Base-by-base conservation (phyloP, 2,797 vertebrate species). In the Eleutherodactylus coqui region DNA sequence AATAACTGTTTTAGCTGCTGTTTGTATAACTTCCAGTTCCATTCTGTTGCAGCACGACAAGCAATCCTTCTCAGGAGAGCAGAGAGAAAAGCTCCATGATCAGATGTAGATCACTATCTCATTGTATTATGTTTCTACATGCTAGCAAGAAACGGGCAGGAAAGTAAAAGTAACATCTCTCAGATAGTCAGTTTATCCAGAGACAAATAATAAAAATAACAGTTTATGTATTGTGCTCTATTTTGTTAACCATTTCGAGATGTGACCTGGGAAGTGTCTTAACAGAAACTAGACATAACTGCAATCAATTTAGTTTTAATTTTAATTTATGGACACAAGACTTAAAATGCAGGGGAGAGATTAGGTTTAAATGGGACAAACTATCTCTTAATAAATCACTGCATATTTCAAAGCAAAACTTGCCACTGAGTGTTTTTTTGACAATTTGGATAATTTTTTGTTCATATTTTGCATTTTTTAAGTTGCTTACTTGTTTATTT, bases 31-130 rank as follows among this genome's bases (percentile, higher is more conserved):
- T 78, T 78, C 21, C 24, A 53, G 41, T 38, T 62, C 16, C 29
- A n/a, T 38, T 76, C 41, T 75, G 69, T 14, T n/a, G 7, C 29
- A 32, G 14, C n/a, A 67, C 41, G 8, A 67, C 29, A 77, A 36
- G 55, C 32, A 29, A 78, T 78, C 32, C 45, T 43, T 67, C 60
- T 78, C 36, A 38, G 43, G 55, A 19, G 72, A 64, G 53, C 16
- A 76, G 32, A 76, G 19, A 75, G 70, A 69, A 79, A 64, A 67
- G 53, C 29, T 49, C 29, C 43, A 73, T 75, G 4, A 85, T 78
- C 75, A 55, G 43, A 84, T 78, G n/a, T 77, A 78, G 60, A 77
- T 51, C 24, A 78, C 43, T 85, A 85, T 78, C 62, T 70, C 58
- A 29, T 49, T n/a, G 19, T 79, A 38, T 69, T 78, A 77, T 24